Conservation (phyloP, 2,113 vertebrate species). For the Pao palembangensis region DNA sequence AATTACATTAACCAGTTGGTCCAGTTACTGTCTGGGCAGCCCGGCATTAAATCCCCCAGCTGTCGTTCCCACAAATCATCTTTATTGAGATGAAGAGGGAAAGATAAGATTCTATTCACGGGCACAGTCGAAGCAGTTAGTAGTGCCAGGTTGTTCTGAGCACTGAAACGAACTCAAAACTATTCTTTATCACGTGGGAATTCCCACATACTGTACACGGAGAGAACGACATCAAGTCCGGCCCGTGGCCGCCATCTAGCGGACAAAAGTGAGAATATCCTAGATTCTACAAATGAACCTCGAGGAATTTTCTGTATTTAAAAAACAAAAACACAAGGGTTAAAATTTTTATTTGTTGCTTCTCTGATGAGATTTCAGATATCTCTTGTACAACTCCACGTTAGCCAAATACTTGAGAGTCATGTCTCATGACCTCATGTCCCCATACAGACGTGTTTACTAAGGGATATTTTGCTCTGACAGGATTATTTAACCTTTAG, state of each 20-base stretch:
- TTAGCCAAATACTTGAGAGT: no score
- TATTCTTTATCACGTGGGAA: not conserved
- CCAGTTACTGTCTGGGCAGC: not conserved
- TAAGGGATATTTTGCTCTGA: no score
- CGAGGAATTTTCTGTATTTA: no score
- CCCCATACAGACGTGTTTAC: no score
- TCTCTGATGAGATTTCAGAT: no score
- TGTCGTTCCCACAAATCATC: slow-evolving; percentile 16
- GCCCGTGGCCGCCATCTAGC: slow-evolving; percentile 45
- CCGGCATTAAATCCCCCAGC: slow-evolving; percentile 14
- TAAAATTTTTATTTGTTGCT: no score
- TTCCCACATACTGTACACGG: not conserved
- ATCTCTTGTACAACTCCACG: no score
- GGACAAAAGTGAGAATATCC: slow-evolving; percentile 4
- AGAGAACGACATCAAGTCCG: not conserved
- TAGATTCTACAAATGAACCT: not conserved
- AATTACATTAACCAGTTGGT: slow-evolving; percentile 32
- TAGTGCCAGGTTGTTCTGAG: not conserved
- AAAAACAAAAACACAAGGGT: no score
- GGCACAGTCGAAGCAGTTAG: not conserved
- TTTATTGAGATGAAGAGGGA: slow-evolving; percentile 1
- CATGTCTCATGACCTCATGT: no score
- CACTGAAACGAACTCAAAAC: not conserved
- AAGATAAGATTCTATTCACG: not conserved
- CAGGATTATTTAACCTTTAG: no score